Conservation (phyloP, 2,888 invertebrate genomes). For the Pocota personata region DNA sequence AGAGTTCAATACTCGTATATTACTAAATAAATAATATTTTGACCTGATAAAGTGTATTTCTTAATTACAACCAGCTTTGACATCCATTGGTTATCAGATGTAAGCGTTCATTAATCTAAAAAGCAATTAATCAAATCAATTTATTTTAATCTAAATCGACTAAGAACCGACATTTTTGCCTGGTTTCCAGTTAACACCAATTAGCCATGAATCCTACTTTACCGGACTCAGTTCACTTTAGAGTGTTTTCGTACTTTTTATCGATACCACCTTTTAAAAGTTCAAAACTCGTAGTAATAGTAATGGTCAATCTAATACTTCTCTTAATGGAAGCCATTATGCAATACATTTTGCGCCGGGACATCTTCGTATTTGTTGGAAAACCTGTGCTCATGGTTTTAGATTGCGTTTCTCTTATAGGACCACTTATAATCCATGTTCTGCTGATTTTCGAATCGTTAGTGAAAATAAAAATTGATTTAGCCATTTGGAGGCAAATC, state of each 20-base stretch:
- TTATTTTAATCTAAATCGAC: background rate
- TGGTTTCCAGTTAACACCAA: background rate
- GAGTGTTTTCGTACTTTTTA: constrained; percentile 8
- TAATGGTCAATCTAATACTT: constrained; percentile 5
- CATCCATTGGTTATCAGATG: background rate
- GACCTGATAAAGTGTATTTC: no score
- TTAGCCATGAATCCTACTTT: constrained; percentile 13
- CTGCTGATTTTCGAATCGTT: constrained; percentile 41
- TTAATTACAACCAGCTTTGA: background rate
- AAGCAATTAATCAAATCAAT: constrained; percentile 21
- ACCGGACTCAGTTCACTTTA: constrained; percentile 24
- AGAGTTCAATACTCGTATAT: no score
- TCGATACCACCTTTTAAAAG: background rate
- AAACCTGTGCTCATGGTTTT: constrained; percentile 54
- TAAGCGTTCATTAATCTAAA: background rate
- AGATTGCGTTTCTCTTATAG: constrained; percentile 13
- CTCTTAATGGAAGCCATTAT: constrained; percentile 9
- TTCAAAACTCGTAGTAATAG: background rate
- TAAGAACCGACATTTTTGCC: no score
- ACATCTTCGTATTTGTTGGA: constrained; percentile 34
- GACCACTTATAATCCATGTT: constrained; percentile 30
- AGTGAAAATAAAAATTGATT: constrained; percentile 32
- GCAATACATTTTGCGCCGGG: background rate
- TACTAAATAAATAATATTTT: no score
- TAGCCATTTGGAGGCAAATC: constrained; percentile 42